Conservation (phyloP, 2,113 vertebrate genomes). For the Brachyistius frenatus region DNA sequence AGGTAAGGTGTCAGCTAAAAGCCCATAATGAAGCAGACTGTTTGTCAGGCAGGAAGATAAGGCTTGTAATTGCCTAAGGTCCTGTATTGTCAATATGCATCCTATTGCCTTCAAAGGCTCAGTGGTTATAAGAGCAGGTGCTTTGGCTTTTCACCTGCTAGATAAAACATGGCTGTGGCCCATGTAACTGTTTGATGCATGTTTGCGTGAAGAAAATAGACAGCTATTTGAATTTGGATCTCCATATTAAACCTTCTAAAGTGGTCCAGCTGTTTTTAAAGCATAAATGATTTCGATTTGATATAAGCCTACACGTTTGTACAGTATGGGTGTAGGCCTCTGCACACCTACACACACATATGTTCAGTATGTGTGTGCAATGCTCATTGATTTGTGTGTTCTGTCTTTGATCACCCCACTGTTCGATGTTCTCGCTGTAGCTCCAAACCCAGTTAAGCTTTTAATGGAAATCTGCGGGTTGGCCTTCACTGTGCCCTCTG, state of each 20-base stretch:
- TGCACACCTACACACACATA: slow-evolving; percentile 12
- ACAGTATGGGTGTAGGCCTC: not conserved
- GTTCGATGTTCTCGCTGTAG: slow-evolving; percentile 51
- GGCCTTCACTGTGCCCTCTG: slow-evolving; percentile 46
- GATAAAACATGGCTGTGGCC: slow-evolving; percentile 36
- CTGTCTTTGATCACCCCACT: slow-evolving; percentile 55
- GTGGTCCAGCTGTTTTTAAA: slow-evolving; percentile 48
- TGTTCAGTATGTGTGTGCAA: slow-evolving; percentile 8
- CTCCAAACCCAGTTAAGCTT: slow-evolving; percentile 47
- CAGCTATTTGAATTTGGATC: slow-evolving; percentile 41
- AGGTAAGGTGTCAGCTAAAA: slow-evolving; percentile 74
- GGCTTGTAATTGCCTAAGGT: slow-evolving; percentile 70
- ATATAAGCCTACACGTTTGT: slow-evolving; percentile 10
- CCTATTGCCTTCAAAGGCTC: slow-evolving; percentile 55
- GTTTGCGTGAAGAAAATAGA: not conserved
- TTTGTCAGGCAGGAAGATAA: slow-evolving; percentile 71
- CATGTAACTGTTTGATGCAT: slow-evolving; percentile 23
- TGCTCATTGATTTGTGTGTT: slow-evolving; percentile 41
- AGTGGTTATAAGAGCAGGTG: slow-evolving; percentile 53
- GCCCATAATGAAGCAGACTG: slow-evolving; percentile 63
- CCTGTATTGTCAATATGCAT: slow-evolving; percentile 62
- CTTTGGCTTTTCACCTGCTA: slow-evolving; percentile 22
- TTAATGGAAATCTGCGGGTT: slow-evolving; percentile 57
- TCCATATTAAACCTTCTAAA: slow-evolving; percentile 49
- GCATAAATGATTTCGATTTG: slow-evolving; percentile 41